Evolutionary conservation across 2,888 invertebrate genomes (phyloP).

Genomic region (Pantelozetes paolii): DNA sequence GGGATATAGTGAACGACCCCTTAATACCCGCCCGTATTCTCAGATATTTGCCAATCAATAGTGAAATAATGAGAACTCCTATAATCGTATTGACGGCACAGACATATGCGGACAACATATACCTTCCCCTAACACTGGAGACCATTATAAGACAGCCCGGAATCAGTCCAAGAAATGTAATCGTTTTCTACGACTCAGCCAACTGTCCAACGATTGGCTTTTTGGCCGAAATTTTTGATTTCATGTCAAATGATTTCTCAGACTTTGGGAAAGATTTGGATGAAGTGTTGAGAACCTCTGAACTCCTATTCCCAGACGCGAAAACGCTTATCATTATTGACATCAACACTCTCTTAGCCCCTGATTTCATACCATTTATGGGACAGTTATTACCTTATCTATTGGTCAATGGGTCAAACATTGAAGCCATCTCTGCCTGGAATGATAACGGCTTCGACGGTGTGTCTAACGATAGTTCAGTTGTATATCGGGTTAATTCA

Average conservation of each 20-base stretch:
- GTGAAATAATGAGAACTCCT: constrained; percentile 48
- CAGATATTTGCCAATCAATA: constrained; percentile 4
- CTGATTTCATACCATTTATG: constrained; percentile 57
- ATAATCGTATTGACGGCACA: constrained; percentile 49
- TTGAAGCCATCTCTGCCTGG: constrained; percentile 44
- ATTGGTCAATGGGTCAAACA: constrained; percentile 46
- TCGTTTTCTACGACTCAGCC: constrained; percentile 49
- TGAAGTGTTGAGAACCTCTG: constrained; percentile 35
- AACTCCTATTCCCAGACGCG: constrained; percentile 29
- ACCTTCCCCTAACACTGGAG: constrained; percentile 53
- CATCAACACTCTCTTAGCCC: constrained; percentile 56
- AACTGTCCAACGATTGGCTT: background rate
- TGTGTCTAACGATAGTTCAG: constrained; percentile 14
- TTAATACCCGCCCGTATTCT: constrained; percentile 23
- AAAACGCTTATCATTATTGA: constrained; percentile 56
- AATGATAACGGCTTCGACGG: constrained; percentile 45
- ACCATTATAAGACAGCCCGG: constrained; percentile 58
- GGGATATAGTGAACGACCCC: constrained; percentile 17
- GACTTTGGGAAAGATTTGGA: constrained; percentile 23
- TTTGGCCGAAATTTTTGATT: constrained; percentile 42
- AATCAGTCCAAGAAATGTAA: constrained; percentile 54
- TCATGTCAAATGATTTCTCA: constrained; percentile 41
- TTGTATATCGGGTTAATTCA: background rate
- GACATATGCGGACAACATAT: constrained; percentile 45
- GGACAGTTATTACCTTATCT: constrained; percentile 54